These are phyloP conservation scores for Colostygia pectinataria DNA, from an alignment of 2,888 invertebrate species.

Conservation along the genomic window DNA sequence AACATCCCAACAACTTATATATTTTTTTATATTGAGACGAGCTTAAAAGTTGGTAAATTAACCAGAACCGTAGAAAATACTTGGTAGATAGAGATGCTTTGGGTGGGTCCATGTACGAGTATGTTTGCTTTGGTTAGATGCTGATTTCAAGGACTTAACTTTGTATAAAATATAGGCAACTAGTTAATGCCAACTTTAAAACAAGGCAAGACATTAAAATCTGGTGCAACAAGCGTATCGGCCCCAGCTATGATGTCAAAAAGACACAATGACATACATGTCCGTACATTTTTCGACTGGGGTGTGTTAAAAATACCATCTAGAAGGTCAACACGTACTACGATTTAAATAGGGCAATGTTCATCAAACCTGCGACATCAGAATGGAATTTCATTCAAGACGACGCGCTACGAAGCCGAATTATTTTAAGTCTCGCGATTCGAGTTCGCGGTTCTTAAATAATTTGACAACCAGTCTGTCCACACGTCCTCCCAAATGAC, in stretches of 20 bases:
- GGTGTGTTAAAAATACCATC: conserved; percentile 7
- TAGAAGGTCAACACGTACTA: conserved; percentile 6
- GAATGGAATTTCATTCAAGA: conserved; percentile 22
- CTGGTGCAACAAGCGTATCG: no score
- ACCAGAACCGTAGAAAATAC: no score
- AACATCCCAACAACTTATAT: conserved; percentile 1
- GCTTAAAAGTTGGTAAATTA: no score
- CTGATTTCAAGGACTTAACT: no score
- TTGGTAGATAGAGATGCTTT: no score
- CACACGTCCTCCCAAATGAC: neutral
- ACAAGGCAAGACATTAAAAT: no score
- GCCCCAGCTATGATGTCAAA: neutral
- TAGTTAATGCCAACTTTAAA: no score
- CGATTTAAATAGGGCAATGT: conserved; percentile 15
- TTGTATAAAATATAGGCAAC: no score
- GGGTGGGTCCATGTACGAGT: no score
- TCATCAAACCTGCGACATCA: conserved; percentile 5
- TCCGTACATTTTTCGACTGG: neutral
- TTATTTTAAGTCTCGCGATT: neutral
- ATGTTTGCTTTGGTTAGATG: no score
- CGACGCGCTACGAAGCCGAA: conserved; percentile 17
- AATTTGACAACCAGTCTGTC: neutral
- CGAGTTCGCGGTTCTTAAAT: neutral
- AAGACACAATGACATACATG: neutral
- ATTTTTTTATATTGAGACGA: no score